These are phyloP conservation scores for Dicrurus megarhynchus DNA, from an alignment of 2,113 vertebrate species.

Conservation along the genomic window DNA sequence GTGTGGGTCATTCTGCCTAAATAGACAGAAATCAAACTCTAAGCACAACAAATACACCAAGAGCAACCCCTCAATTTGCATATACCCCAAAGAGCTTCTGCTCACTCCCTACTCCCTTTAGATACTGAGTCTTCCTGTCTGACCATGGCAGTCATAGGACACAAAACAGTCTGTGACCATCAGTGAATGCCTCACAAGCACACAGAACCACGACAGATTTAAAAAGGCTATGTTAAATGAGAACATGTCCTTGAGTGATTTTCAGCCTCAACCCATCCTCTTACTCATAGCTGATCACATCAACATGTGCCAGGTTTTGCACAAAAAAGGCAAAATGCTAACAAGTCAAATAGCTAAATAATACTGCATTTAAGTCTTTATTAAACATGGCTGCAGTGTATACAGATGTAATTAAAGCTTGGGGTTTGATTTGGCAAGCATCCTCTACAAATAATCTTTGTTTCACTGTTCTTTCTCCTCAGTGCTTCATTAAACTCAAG, in stretches of 20 bases:
- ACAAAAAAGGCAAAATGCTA: background rate
- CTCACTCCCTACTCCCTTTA: background rate
- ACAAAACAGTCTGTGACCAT: background rate
- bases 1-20: background rate
- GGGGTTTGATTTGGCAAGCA: slow-evolving; percentile 24
- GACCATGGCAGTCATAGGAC: background rate
- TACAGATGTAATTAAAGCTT: background rate
- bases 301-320: background rate
- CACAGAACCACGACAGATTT: background rate
- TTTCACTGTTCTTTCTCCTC: background rate
- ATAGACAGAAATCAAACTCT: background rate
- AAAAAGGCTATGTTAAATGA: background rate
- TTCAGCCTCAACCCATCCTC: background rate
- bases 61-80: background rate
- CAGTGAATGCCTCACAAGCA: background rate
- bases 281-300: background rate
- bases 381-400: background rate
- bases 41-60: background rate
- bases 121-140: background rate
- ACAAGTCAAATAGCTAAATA: background rate
- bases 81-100: background rate
- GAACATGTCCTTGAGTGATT: background rate
- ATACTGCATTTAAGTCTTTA: background rate
- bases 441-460: background rate
- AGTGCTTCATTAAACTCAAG: slow-evolving; percentile 1